phyloP scores from a whole-genome alignment of 1,140 invertebrate species.

The Oreohelix idahoensis region DNA sequence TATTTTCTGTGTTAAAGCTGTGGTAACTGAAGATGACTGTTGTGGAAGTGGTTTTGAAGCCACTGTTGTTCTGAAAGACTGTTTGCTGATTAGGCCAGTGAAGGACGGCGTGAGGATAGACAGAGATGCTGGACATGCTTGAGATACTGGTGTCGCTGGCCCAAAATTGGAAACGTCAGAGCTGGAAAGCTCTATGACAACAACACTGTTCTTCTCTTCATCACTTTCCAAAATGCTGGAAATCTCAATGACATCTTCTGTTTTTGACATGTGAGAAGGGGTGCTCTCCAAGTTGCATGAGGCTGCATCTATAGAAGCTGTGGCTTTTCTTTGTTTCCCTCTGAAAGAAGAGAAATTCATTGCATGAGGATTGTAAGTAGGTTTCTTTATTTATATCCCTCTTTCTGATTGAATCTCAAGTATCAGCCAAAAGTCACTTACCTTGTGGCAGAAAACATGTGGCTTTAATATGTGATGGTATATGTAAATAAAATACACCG shows the following conservation, averaged over 20 bases:
- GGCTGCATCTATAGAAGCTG: not conserved
- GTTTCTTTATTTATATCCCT: no score
- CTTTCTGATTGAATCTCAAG: no score
- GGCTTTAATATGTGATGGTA: no score
- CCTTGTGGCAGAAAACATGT: no score
- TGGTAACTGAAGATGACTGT: not conserved
- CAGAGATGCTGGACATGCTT: not conserved
- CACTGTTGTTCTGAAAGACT: not conserved
- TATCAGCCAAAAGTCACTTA: no score
- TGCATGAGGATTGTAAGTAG: no score
- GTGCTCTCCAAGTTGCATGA: not conserved
- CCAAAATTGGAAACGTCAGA: not conserved
- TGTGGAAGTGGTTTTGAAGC: not conserved
- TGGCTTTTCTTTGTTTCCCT: not conserved
- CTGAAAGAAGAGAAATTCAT: not conserved
- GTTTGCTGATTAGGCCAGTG: not conserved
- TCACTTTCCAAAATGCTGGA: not conserved
- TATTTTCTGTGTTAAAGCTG: not conserved
- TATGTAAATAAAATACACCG: no score
- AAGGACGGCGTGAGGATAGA: not conserved
- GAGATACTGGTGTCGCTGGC: not conserved
- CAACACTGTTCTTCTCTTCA: not conserved
- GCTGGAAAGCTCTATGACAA: not conserved
- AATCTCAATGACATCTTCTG: conserved; percentile 40
- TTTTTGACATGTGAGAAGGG: conserved; percentile 9